phyloP scores from a whole-genome alignment of 2,888 invertebrate species.

The Laspeyria flexula region DNA sequence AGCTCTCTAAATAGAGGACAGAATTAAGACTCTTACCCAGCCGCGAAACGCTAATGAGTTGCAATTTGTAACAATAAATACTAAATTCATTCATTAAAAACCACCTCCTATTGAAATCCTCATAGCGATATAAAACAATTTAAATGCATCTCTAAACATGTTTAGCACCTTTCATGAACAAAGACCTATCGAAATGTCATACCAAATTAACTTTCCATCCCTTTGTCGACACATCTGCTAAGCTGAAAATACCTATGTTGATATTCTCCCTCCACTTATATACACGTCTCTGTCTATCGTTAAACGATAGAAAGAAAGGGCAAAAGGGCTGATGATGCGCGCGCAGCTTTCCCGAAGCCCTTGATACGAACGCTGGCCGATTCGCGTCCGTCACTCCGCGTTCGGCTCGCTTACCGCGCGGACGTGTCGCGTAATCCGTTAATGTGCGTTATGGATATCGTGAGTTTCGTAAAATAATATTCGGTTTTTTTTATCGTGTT shows the following conservation, averaged over 20 bases:
- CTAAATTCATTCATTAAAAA: too few relatives aligned
- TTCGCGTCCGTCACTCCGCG: slow-evolving; percentile 68
- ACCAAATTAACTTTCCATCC: slow-evolving; percentile 48
- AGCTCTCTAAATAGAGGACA: too few relatives aligned
- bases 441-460: slow-evolving; percentile 49
- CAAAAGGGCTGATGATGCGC: slow-evolving; percentile 51
- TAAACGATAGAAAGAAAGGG: slow-evolving; percentile 28
- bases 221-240: slow-evolving; percentile 56
- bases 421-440: slow-evolving; percentile 59
- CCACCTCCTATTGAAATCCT: slow-evolving; percentile 3
- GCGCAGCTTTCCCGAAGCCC: slow-evolving; percentile 52
- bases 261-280: slow-evolving; percentile 48
- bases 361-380: slow-evolving; percentile 25
- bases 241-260: slow-evolving; percentile 55
- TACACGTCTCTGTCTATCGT: slow-evolving; percentile 29
- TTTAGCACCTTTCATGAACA: slow-evolving; percentile 31
- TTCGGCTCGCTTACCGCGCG: slow-evolving; percentile 67
- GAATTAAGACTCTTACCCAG: too few relatives aligned
- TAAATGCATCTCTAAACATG: background rate
- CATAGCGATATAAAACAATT: background rate
- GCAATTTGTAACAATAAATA: too few relatives aligned
- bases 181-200: slow-evolving; percentile 37
- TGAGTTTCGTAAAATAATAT: slow-evolving; percentile 34
- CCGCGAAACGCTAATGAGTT: too few relatives aligned
- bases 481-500: slow-evolving; percentile 21